Base-by-base conservation (phyloP, 2,888 invertebrate genomes). In the Drosophila suboccidentalis region DNA sequence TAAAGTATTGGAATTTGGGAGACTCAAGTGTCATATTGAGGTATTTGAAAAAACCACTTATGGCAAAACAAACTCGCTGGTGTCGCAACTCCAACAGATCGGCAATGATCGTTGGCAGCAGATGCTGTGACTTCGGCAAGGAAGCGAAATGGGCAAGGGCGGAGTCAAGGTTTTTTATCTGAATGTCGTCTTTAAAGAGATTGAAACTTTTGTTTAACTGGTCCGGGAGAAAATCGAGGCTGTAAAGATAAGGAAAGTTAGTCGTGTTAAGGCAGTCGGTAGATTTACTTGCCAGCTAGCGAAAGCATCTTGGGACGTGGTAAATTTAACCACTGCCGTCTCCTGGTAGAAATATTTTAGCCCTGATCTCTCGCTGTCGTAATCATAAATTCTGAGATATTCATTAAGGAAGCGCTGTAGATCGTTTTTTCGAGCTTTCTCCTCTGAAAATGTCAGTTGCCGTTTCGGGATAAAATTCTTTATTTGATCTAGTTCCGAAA, bases 271-370 rank as follows among this genome's bases (percentile, higher is more conserved):
- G 11, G 15, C 17, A 19, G 11, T 19, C 0, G 9, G 5, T 1
- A 17, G 11, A 4, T 8, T 4, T 34, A 50, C 32, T 50, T 34
- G 11, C 49, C 49, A 50, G 34, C 0, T 13, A 8, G 19, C 32
- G 17, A 34, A 50, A 13, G 19, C 34, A 4, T 19, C 13, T 50
- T 19, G 11, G 6, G 34, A 13, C 0, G 11, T 8, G 5, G 17
- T 26, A 13, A 47, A 38, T 15, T 11, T 15, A 5, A 58, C 11
- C 15, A 38, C 1, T 2, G 58, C 46, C 1, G 36, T 38, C 26
- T 38, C 13, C 11, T 47, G 46, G 34, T 58, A 58, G 17, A 58
- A 58, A 17, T 17, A n/a, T 10, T 26, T 4, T 3, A 47, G 19
- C 29, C 11, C 13, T 3, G 11, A 3, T 17, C 38, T 29, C 4